These are phyloP conservation scores for Euborellia annulipes DNA, from an alignment of 1,140 invertebrate genomes.

Conservation along the genomic window DNA sequence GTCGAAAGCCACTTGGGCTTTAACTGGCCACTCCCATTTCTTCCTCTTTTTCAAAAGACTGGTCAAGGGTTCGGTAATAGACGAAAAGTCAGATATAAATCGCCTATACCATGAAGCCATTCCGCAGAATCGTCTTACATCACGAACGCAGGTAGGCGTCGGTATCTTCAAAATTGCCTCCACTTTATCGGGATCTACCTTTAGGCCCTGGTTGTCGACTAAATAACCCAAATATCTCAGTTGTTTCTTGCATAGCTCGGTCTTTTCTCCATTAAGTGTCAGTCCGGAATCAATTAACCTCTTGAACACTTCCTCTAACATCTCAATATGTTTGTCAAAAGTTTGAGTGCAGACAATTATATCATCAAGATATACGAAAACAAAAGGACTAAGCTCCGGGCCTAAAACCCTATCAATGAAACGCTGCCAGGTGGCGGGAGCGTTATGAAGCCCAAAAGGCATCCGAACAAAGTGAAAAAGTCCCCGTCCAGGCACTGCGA, in stretches of 20 bases:
- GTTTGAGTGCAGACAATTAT: constrained; percentile 23
- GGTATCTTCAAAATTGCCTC: constrained; percentile 12
- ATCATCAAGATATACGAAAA: constrained; percentile 30
- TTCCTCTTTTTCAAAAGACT: constrained; percentile 14
- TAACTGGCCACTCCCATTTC: constrained; percentile 19
- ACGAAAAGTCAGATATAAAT: constrained; percentile 22
- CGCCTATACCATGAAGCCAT: constrained; percentile 21
- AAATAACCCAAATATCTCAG: constrained; percentile 20
- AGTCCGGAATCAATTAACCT: constrained; percentile 20
- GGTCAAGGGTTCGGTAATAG: constrained; percentile 15
- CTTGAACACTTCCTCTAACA: constrained; percentile 21
- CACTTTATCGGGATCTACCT: constrained; percentile 12
- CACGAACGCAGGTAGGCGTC: constrained; percentile 11
- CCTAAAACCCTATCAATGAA: constrained; percentile 20
- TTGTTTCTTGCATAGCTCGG: constrained; percentile 17
- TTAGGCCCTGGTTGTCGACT: constrained; percentile 13
- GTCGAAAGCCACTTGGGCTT: constrained; percentile 19
- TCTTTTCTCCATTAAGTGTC: constrained; percentile 28
- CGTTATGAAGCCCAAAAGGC: constrained; percentile 23
- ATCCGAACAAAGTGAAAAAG: constrained; percentile 20
- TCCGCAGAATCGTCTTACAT: constrained; percentile 18
- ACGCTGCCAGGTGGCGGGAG: constrained; percentile 19
- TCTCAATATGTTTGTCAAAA: constrained; percentile 25
- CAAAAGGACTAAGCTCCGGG: constrained; percentile 17
- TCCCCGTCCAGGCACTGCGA: constrained; percentile 20